These are phyloP conservation scores for Cranoglanis bouderius DNA, from an alignment of 2,113 vertebrate genomes.

Conservation along the genomic window DNA sequence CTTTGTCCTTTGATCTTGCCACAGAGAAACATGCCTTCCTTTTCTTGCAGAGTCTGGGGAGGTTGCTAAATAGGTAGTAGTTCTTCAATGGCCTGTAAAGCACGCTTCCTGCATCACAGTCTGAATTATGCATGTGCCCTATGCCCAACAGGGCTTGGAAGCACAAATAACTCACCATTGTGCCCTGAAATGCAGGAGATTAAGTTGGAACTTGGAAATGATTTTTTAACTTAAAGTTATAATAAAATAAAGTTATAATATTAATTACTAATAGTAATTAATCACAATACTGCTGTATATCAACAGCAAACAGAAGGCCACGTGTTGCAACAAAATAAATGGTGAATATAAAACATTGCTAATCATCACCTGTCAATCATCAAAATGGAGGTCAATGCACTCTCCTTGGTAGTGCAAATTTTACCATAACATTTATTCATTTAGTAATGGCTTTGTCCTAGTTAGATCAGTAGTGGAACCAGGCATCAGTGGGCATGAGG, in stretches of 20 bases:
- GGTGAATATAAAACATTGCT: too few species aligned
- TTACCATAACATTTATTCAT: neutral
- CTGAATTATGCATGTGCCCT: neutral
- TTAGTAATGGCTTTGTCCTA: neutral
- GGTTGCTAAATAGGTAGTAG: neutral
- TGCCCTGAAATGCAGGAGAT: neutral
- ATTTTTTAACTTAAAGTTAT: too few species aligned
- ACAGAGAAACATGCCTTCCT: neutral
- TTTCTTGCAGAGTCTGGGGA: neutral
- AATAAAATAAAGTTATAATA: neutral
- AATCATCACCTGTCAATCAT: too few species aligned
- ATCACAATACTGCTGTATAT: neutral
- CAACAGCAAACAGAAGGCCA: neutral
- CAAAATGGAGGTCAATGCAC: too few species aligned
- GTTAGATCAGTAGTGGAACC: neutral
- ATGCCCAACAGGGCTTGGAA: neutral
- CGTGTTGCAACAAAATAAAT: too few species aligned
- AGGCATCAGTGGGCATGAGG: too few species aligned
- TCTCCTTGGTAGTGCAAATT: neutral
- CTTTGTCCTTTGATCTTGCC: neutral
- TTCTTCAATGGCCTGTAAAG: too few species aligned
- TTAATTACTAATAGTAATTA: neutral
- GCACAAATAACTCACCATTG: neutral
- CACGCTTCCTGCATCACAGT: too few species aligned
- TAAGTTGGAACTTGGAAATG: too few species aligned